Base-by-base conservation (phyloP, 2,888 invertebrate genomes). In the Drosophila demipolita region DNA sequence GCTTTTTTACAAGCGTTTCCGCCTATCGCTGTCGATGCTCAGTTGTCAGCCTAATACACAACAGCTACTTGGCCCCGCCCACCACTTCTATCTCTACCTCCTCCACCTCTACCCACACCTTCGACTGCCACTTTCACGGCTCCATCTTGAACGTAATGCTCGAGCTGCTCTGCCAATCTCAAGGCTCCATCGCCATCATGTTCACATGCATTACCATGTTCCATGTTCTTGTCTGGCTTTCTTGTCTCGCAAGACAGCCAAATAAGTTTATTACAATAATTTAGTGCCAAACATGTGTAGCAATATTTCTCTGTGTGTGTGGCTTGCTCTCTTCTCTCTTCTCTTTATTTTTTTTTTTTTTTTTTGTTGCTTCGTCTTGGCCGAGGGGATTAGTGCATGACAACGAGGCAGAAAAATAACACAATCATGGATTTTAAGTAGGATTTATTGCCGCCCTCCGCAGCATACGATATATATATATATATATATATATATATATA, bases 241-340 rank as follows among this genome's bases (percentile, higher is more conserved):
- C 26, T 29, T 38, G 40, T 57, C 36, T 40, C 38, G 29, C 26
- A 45, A 42, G 64, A 45, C 55, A 73, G 62, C 63, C 75, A 58
- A 86, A 87, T 80, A 86, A 81, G 87, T 87, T 86, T 84, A 87
- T 87, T 87, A 81, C 77, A 83, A 86, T 87, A 87, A 87, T 87
- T 87, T 84, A 82, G 87, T 86, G 83, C 49, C 68, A 73, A 80
- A 87, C 84, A 87, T 87, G 84, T 82, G 84, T 83, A 83, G 73
- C 78, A 78, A 77, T 82, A 83, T 76, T 72, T 74, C 57, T 69
- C 38, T 54, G 17, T 54, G 54, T 38, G 4, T 33, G 8, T 15
- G 17, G 23, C n/a, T 4, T 26, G 26, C 26, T 3, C 26, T 26
- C 26, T 26, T 26, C 0, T 26, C 26, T 26, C 2, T 26, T 26